phyloP scores from a whole-genome alignment of 2,797 vertebrate species.

The Sparus aurata region DNA sequence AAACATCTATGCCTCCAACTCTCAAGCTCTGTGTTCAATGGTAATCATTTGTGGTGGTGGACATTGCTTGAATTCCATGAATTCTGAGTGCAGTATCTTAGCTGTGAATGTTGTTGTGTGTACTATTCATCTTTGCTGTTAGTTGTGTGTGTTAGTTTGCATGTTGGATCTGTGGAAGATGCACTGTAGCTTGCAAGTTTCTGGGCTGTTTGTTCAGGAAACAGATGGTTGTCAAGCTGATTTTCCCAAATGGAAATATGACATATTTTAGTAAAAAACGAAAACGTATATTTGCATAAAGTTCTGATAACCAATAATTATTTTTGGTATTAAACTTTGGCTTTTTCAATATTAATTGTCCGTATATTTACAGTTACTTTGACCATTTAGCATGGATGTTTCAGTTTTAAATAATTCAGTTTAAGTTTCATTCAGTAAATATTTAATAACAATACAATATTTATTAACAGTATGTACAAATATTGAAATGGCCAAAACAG shows the following conservation, averaged over 20 bases:
- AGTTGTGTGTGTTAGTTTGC: conserved; percentile 73
- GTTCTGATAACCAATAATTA: conserved; percentile 46
- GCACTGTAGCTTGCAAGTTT: conserved; percentile 74
- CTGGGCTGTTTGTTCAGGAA: conserved; percentile 57
- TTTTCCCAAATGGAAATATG: conserved; percentile 64
- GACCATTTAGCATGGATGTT: background rate
- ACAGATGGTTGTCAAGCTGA: conserved; percentile 27
- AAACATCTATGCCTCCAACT: conserved; percentile 68
- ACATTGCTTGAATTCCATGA: conserved; percentile 87
- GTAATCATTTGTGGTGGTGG: conserved; percentile 83
- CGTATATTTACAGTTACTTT: conserved; percentile 14
- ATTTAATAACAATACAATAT: conserved; percentile 2
- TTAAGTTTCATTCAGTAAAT: background rate
- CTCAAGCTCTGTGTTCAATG: conserved; percentile 68
- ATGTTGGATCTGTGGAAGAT: conserved; percentile 84
- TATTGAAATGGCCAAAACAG: conserved; percentile 32
- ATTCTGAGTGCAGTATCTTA: conserved; percentile 79
- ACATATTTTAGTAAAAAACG: conserved; percentile 62
- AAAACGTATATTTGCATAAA: conserved; percentile 59
- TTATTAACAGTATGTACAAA: conserved; percentile 9
- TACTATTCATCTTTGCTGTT: conserved; percentile 59
- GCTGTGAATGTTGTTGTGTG: conserved; percentile 28
- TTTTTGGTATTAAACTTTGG: conserved; percentile 49
- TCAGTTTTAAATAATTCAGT: background rate
- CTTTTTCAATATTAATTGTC: conserved; percentile 37